Evolutionary conservation across 1,140 invertebrate species (phyloP).

Genomic region (Dolichoris vasculosae): DNA sequence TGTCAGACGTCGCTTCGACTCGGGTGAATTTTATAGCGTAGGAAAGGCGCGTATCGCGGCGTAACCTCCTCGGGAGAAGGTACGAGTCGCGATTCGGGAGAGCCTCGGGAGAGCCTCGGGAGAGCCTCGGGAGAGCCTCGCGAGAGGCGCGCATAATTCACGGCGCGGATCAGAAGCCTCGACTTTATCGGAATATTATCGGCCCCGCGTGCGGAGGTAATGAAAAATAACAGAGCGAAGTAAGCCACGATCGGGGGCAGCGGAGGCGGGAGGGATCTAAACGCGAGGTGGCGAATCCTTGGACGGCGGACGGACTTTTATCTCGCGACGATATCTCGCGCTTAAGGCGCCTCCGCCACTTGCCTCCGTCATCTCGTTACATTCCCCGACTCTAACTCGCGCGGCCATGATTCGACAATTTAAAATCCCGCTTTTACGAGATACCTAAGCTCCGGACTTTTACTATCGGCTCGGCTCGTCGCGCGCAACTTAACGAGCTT

Average conservation of each 20-base stretch:
- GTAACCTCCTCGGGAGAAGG: too few relatives aligned
- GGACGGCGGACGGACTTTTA: conserved; percentile 1
- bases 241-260: neutral
- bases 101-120: neutral
- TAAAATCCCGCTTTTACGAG: conserved; percentile 38
- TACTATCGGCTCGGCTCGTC: conserved; percentile 29
- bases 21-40: neutral
- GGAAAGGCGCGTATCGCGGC: neutral
- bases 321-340: conserved; percentile 22
- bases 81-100: neutral
- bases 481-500: conserved; percentile 34
- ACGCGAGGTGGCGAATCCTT: conserved; percentile 24
- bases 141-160: neutral
- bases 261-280: neutral
- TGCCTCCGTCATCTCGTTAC: conserved; percentile 36
- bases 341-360: conserved; percentile 12
- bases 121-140: too few relatives aligned
- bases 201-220: neutral
- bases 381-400: neutral
- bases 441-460: conserved; percentile 25
- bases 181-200: conserved; percentile 26
- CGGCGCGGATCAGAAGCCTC: neutral
- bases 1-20: neutral
- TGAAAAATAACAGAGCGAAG: conserved; percentile 11
- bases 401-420: conserved; percentile 16